phyloP scores from a whole-genome alignment of 2,888 invertebrate species.

The Parasteatoda lunata region DNA sequence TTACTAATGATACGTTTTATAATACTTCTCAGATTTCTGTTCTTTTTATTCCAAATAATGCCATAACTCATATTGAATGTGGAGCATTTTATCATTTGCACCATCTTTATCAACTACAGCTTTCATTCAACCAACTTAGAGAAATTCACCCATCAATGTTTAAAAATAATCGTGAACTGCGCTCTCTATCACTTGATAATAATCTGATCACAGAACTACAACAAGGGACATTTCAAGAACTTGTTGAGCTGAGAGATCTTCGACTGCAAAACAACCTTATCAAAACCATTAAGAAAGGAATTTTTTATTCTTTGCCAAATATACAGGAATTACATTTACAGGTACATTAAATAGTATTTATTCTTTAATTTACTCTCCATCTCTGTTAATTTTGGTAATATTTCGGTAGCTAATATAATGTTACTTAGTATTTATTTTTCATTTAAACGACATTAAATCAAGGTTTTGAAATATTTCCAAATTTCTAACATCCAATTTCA shows the following conservation, averaged over 20 bases:
- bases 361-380: too few relatives aligned
- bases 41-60: constrained; percentile 90
- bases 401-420: too few relatives aligned
- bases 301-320: constrained; percentile 86
- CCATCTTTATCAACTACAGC: constrained; percentile 86
- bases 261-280: constrained; percentile 90
- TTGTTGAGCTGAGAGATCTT: constrained; percentile 84
- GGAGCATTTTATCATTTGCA: constrained; percentile 83
- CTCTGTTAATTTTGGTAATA: too few relatives aligned
- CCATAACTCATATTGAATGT: constrained; percentile 84
- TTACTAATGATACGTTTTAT: constrained; percentile 86
- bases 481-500: too few relatives aligned
- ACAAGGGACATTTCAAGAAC: constrained; percentile 85
- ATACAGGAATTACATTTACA: constrained; percentile 86
- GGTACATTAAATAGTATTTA: constrained; percentile 5
- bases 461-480: too few relatives aligned
- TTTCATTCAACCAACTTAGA: constrained; percentile 89
- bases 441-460: too few relatives aligned
- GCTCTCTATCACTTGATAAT: constrained; percentile 88
- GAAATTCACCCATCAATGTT: constrained; percentile 85
- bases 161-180: constrained; percentile 83
- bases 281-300: constrained; percentile 83
- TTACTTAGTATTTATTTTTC: too few relatives aligned
- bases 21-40: constrained; percentile 85
- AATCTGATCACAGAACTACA: constrained; percentile 86